Evolutionary conservation across 30 jellyfish, hydroid and myxozoan genomes (phyloP), one percentile per base, ranked within the genome.

Genomic region (Morbakka virulenta): DNA sequence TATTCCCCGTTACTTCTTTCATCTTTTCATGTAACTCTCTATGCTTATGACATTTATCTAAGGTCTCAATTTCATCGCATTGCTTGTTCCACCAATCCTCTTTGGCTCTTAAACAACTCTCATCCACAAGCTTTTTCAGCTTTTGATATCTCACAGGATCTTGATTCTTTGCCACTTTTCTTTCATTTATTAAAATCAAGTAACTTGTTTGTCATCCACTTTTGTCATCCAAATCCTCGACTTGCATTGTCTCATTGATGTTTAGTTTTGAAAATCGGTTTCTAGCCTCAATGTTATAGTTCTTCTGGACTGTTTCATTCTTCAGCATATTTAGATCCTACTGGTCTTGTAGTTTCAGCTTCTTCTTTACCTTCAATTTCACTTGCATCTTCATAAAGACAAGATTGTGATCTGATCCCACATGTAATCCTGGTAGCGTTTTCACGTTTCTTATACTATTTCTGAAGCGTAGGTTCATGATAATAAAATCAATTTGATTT

Each of bases 341-440:
- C 17, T 23, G 21, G 51, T 24, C 24, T 23, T 6, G 12, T 14
- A 20, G 11, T 31, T 66, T 29, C 13, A 11, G 0, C 21, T 21
- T 21, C 70, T 23, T 69, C 78, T 21, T 23, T 14, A 20, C 20
- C 78, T 66, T 66, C 70, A 14, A 6, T 28, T 66, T 31, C 78
- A 14, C 24, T n/a, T 23, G 17, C 69, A 13, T 17, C 57, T 9
- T 41, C 9, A 41, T 9, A 9, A 41, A n/a, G n/a, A n/a, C n/a
- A n/a, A n/a, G n/a, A n/a, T n/a, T n/a, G 17, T 41, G 57, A 41
- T 41, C 57, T 41, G 57, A 41, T 17, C 17, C 57, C 9, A 41
- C 17, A 41, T 41, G 13, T 9, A 17, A 9, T 41, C 57, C 57
- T 41, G 57, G 17, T 9, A 6, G 17, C 57, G 57, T 41, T 6